Conservation (phyloP, 2,888 invertebrate species). For the Actias luna region DNA sequence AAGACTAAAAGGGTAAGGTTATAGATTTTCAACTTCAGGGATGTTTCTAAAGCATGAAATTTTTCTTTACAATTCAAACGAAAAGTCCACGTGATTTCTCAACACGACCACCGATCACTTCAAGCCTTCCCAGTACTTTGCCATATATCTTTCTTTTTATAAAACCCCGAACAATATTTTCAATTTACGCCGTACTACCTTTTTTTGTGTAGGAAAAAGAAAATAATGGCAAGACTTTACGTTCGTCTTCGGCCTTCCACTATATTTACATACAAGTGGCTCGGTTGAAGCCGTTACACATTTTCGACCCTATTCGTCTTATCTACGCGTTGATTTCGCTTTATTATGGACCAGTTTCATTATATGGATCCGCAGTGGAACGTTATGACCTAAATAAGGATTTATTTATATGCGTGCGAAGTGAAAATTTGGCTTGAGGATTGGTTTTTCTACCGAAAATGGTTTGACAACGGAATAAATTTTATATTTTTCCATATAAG, state of each 20-base stretch:
- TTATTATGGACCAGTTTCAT: slow-evolving; percentile 7
- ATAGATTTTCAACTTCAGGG: no score
- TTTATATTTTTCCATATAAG: not conserved
- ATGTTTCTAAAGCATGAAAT: no score
- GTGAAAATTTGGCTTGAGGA: slow-evolving; percentile 5
- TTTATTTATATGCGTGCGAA: slow-evolving; percentile 2
- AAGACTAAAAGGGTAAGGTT: no score
- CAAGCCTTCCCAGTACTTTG: no score
- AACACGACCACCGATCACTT: not conserved
- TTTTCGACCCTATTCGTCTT: slow-evolving; percentile 16
- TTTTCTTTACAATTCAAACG: not conserved
- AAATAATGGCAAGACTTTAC: not conserved
- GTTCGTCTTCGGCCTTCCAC: not conserved
- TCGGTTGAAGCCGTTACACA: slow-evolving; percentile 10
- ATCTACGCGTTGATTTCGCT: slow-evolving; percentile 13
- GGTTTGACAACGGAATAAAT: not conserved
- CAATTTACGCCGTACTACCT: not conserved
- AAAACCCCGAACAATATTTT: not conserved
- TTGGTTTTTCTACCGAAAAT: not conserved
- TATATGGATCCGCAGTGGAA: slow-evolving; percentile 1
- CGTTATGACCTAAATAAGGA: not conserved
- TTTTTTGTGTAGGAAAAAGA: not conserved
- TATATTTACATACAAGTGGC: slow-evolving; percentile 5
- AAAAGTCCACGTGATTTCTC: not conserved
- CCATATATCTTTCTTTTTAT: not conserved